These are phyloP conservation scores for Darevskia mixta DNA, from an alignment of 2,797 vertebrate species.

Conservation along the genomic window DNA sequence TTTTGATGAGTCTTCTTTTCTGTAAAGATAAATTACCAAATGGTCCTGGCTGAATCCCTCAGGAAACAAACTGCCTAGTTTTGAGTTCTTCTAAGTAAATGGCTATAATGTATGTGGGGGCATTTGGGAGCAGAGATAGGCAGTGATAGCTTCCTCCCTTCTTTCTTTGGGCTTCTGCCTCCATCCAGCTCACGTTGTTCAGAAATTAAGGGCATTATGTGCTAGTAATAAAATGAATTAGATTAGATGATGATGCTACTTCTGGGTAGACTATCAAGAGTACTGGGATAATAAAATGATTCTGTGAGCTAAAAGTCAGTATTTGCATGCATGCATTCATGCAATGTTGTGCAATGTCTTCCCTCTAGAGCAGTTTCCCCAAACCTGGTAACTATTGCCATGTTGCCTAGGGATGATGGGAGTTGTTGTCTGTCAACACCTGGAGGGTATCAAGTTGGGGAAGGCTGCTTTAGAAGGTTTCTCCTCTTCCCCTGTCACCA, in stretches of 20 bases:
- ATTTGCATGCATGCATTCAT: neutral
- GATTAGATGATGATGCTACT: constrained; percentile 18
- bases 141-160: neutral
- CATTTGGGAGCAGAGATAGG: neutral
- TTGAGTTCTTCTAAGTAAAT: constrained; percentile 48
- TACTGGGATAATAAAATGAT: neutral
- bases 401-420: too few relatives aligned
- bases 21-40: constrained; percentile 42
- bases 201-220: neutral
- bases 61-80: constrained; percentile 39
- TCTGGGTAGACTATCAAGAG: constrained; percentile 13
- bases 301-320: neutral
- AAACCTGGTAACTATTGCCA: too few relatives aligned
- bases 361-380: neutral
- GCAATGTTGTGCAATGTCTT: neutral
- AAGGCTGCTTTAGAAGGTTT: neutral
- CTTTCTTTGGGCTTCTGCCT: neutral
- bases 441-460: too few relatives aligned
- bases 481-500: neutral
- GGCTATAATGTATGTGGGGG: neutral
- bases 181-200: neutral
- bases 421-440: neutral
- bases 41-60: constrained; percentile 15
- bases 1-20: constrained; percentile 36
- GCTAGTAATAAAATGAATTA: neutral